Conservation (phyloP, 2,888 invertebrate genomes). For the Catocala fraxini region DNA sequence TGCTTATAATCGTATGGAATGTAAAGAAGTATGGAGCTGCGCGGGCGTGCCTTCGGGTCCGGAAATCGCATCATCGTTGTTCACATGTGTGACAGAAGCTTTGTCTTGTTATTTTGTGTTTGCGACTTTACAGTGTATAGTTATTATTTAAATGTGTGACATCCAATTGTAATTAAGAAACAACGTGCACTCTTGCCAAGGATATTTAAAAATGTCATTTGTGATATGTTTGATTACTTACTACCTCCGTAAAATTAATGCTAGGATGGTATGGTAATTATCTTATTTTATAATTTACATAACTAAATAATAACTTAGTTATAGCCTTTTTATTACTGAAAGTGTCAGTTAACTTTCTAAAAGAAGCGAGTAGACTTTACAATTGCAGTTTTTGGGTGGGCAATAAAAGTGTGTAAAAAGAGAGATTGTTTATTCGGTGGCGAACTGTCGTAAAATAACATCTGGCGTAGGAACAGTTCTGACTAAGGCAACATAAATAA, state of each 20-base stretch:
- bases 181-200: slow-evolving; percentile 34
- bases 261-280: slow-evolving; percentile 36
- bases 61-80: slow-evolving; percentile 60
- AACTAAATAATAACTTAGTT: slow-evolving; percentile 2
- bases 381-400: slow-evolving; percentile 27
- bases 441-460: slow-evolving; percentile 83
- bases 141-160: slow-evolving; percentile 51
- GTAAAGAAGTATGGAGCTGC: slow-evolving; percentile 98
- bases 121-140: slow-evolving; percentile 55
- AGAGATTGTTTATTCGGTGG: slow-evolving; percentile 74
- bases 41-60: slow-evolving; percentile 79
- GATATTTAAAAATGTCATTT: slow-evolving; percentile 40
- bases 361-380: slow-evolving; percentile 11
- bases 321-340: background rate
- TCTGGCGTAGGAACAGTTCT: slow-evolving; percentile 83
- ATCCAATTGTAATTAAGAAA: slow-evolving; percentile 36
- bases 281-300: slow-evolving; percentile 14
- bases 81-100: slow-evolving; percentile 63
- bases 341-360: no score
- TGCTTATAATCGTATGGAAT: slow-evolving; percentile 95
- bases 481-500: slow-evolving; percentile 85
- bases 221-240: slow-evolving; percentile 34
- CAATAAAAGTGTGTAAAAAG: slow-evolving; percentile 59
- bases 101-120: slow-evolving; percentile 56
- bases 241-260: slow-evolving; percentile 14